These are phyloP conservation scores for Triops cancriformis DNA, from an alignment of 1,140 invertebrate species.

Conservation along the genomic window DNA sequence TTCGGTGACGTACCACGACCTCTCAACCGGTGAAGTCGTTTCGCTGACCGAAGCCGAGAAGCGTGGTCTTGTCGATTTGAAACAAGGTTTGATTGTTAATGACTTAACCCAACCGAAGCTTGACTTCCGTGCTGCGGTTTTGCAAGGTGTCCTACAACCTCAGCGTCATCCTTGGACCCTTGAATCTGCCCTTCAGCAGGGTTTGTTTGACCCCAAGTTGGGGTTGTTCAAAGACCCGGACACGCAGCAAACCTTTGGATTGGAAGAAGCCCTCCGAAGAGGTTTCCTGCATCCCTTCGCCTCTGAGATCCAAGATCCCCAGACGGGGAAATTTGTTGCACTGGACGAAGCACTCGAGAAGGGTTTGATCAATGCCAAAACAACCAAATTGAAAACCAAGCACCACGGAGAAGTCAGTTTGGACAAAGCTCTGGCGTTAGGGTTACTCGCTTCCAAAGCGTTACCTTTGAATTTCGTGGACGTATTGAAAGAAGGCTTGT, in stretches of 20 bases:
- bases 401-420: constrained; percentile 57
- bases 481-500: constrained; percentile 68
- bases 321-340: constrained; percentile 51
- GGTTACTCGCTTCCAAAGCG: constrained; percentile 59
- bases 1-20: constrained; percentile 58
- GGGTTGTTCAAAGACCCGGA: constrained; percentile 62
- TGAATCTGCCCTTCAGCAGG: constrained; percentile 60
- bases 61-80: constrained; percentile 63
- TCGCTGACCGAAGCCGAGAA: constrained; percentile 65
- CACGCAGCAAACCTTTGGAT: constrained; percentile 56
- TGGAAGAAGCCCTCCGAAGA: constrained; percentile 65
- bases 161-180: constrained; percentile 62
- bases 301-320: constrained; percentile 68
- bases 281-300: constrained; percentile 72
- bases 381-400: constrained; percentile 42
- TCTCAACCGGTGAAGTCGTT: constrained; percentile 58
- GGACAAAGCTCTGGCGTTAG: constrained; percentile 56
- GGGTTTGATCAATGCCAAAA: constrained; percentile 38
- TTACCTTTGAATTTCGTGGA: constrained; percentile 61
- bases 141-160: constrained; percentile 55
- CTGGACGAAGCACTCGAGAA: constrained; percentile 40
- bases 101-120: constrained; percentile 56
- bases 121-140: constrained; percentile 59
- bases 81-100: constrained; percentile 59
- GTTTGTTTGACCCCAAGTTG: constrained; percentile 57